Percentiles rank a stretch among this genome's conserved stretches.
phyloP scores from a whole-genome alignment of 2,888 invertebrate genomes.

The Philereme vetulata region DNA sequence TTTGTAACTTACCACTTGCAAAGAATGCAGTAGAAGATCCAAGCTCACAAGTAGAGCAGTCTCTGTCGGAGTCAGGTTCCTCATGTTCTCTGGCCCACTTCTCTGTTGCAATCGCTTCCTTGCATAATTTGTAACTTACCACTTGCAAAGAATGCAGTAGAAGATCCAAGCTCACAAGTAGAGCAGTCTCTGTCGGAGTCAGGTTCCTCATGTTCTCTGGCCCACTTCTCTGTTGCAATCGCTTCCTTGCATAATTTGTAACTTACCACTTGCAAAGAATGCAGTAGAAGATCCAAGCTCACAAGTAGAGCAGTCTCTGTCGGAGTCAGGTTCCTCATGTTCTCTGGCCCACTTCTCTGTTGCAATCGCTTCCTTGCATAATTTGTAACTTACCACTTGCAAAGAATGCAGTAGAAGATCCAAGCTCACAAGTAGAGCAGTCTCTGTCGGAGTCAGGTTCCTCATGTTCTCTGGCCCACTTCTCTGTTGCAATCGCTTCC shows the following conservation, averaged over 20 bases:
- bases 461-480: constrained; percentile 65
- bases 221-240: constrained; percentile 67
- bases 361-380: constrained; percentile 67
- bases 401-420: constrained; percentile 71
- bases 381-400: constrained; percentile 60
- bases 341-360: constrained; percentile 67
- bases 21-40: constrained; percentile 74
- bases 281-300: constrained; percentile 70
- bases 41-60: constrained; percentile 62
- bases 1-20: constrained; percentile 60
- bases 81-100: constrained; percentile 66
- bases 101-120: constrained; percentile 65
- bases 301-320: constrained; percentile 60
- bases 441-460: constrained; percentile 49
- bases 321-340: constrained; percentile 49
- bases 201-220: constrained; percentile 54
- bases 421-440: constrained; percentile 63
- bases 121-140: constrained; percentile 62
- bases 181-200: constrained; percentile 56
- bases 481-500: constrained; percentile 65
- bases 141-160: constrained; percentile 70
- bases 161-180: constrained; percentile 66
- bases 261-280: constrained; percentile 68
- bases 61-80: constrained; percentile 46
- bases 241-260: constrained; percentile 64